Evolutionary conservation across 2,113 vertebrate genomes (phyloP), one percentile per base, ranked within the genome.

Genomic region (Calyptommatus sinebrachiatus): DNA sequence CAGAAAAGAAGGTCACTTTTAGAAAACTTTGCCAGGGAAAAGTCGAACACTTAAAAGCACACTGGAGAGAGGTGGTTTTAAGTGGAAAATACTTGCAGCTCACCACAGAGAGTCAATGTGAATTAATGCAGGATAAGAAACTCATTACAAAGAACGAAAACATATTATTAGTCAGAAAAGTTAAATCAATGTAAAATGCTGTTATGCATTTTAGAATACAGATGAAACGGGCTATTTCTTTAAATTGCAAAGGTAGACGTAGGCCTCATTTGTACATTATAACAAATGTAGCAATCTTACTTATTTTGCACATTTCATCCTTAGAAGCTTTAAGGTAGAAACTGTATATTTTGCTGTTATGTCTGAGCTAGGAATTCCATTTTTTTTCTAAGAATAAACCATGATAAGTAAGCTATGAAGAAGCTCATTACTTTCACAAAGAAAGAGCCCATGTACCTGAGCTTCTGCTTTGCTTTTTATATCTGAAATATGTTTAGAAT

Each of bases 1-100:
- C 50, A 75, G 87, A 82, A 89, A 83, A 90, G 89, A 92, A 92
- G 90, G 91, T 92, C 88, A 92, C 86, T 91, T 93, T 88, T 90
- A 81, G 88, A 82, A 89, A 91, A 92, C 86, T 93, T 92, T 83
- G 81, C 84, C 87, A 69, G 57, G 67, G 72, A 78, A 81, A 85
- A 88, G 76, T 90, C 78, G 63, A 81, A 24, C 0, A 0, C 78
- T 89, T 88, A 84, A 81, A 29, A 31, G 12, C n/a, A 9, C 57
- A 70, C 73, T 62, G 73, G 79, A 75, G 20, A 80, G 29, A 61
- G 31, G n/a, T 84, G 60, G 75, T 89, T 84, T 84, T 5, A 20
- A 50, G 85, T 66, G 61, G 67, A 50, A 82, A 81, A 67, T 71
- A 85, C 79, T 46, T 89, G 0, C 48, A 76, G 69, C 21, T 82